Percentiles rank a stretch among this genome's conserved stretches.
phyloP scores from a whole-genome alignment of 2,888 invertebrate species.

The Spatulosminthurus flaviceps region DNA sequence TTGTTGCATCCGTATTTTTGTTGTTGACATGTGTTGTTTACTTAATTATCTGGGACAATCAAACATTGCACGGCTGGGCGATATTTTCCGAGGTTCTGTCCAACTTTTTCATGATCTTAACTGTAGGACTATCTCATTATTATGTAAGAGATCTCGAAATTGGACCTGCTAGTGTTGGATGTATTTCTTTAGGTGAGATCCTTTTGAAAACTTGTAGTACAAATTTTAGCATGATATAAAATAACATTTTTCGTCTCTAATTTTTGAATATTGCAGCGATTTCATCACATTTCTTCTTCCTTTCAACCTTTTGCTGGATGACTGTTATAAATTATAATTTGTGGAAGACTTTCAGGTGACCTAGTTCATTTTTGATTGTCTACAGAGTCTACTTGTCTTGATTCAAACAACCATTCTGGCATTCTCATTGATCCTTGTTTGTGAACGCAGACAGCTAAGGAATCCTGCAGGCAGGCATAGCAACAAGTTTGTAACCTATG shows the following conservation, averaged over 20 bases:
- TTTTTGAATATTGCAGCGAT: constrained; percentile 16
- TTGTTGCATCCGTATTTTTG: neutral
- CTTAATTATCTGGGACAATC: constrained; percentile 26
- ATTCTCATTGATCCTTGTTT: too few relatives aligned
- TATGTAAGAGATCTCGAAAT: neutral
- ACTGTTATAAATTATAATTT: constrained; percentile 37
- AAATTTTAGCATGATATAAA: too few relatives aligned
- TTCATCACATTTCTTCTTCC: constrained; percentile 32
- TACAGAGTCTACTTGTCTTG: too few relatives aligned
- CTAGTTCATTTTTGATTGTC: too few relatives aligned
- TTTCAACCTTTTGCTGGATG: constrained; percentile 40
- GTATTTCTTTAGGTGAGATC: constrained; percentile 7
- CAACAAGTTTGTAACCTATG: neutral
- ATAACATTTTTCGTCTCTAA: too few relatives aligned
- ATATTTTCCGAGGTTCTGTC: constrained; percentile 29
- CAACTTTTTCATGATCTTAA: constrained; percentile 35
- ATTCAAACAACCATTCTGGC: too few relatives aligned
- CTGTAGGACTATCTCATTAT: constrained; percentile 7
- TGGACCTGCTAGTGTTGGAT: neutral
- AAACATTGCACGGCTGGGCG: constrained; percentile 11
- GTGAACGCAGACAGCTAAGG: neutral
- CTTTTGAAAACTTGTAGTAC: too few relatives aligned
- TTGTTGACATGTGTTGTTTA: constrained; percentile 9
- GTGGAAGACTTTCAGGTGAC: constrained; percentile 39
- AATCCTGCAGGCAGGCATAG: neutral